Conservation (phyloP, 2,888 invertebrate species). For the Eremobia ochroleuca region DNA sequence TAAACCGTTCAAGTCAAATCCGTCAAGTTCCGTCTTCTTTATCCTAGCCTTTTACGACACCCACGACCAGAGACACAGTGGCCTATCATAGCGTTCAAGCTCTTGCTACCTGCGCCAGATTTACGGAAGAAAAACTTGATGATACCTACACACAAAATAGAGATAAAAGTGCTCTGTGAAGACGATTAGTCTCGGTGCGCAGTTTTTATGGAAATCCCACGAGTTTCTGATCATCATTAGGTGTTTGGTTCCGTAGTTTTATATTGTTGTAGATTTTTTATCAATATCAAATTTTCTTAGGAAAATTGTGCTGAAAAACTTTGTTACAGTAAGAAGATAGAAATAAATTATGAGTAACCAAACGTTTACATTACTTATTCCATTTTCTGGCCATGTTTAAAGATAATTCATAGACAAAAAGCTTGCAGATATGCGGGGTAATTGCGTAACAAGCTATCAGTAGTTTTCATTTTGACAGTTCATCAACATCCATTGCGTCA, state of each 20-base stretch:
- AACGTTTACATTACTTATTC: too few species aligned
- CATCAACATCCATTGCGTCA: too few species aligned
- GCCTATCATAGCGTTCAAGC: conserved; percentile 16
- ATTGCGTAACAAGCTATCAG: too few species aligned
- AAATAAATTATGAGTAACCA: too few species aligned
- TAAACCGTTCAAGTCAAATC: too few species aligned
- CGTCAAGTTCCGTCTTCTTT: too few species aligned
- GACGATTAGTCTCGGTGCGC: conserved; percentile 58
- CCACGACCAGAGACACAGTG: background rate
- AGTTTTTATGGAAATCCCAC: conserved; percentile 64
- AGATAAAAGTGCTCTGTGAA: conserved; percentile 59
- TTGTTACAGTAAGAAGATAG: too few species aligned
- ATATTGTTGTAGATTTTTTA: background rate
- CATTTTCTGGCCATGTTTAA: too few species aligned
- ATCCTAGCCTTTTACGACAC: background rate
- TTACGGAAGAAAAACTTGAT: conserved; percentile 25
- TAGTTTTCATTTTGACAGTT: too few species aligned
- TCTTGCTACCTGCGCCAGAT: conserved; percentile 23
- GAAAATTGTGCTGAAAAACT: background rate
- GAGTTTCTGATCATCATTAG: conserved; percentile 21
- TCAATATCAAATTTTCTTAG: background rate
- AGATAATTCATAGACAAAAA: too few species aligned
- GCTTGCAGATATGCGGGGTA: too few species aligned
- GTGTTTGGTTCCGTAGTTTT: conserved; percentile 57
- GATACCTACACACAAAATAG: conserved; percentile 56